These are phyloP conservation scores for Serinus canaria DNA, from an alignment of 2,113 vertebrate genomes.

Conservation along the genomic window DNA sequence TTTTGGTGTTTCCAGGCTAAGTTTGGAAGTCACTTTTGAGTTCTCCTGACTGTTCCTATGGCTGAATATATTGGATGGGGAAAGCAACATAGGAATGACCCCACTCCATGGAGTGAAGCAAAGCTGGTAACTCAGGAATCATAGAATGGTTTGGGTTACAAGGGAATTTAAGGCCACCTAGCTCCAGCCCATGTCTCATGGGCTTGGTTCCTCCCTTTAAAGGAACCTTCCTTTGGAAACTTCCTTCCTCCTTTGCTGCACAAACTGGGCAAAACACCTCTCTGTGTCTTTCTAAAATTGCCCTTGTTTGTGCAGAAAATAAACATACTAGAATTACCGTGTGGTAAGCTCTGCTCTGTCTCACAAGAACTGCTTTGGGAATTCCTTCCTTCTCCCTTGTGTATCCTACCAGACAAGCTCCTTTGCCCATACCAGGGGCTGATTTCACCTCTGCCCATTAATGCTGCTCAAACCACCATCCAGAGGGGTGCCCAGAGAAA, in stretches of 20 bases:
- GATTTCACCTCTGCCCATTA: not conserved
- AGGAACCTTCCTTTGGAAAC: not conserved
- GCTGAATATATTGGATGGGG: fast-evolving
- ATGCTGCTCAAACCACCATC: not conserved
- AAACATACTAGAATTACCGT: not conserved
- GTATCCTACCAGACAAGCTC: not conserved
- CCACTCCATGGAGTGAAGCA: fast-evolving
- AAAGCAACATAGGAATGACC: not conserved
- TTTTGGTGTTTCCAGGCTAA: not conserved
- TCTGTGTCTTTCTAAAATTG: not conserved
- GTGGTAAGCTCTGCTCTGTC: not conserved
- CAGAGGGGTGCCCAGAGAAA: fast-evolving
- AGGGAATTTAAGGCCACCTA: too few relatives aligned
- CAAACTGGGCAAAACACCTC: not conserved
- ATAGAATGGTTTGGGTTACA: not conserved
- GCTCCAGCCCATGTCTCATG: not conserved
- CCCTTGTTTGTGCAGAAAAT: not conserved
- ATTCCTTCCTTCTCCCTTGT: not conserved
- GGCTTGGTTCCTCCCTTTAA: not conserved
- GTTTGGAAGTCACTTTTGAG: not conserved
- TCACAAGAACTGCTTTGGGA: not conserved
- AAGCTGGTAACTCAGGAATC: not conserved
- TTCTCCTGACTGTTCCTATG: not conserved
- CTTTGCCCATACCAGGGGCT: not conserved
- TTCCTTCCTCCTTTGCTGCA: not conserved